Evolutionary conservation across 2,797 vertebrate genomes (phyloP).

Genomic region (Rhincodon typus): DNA sequence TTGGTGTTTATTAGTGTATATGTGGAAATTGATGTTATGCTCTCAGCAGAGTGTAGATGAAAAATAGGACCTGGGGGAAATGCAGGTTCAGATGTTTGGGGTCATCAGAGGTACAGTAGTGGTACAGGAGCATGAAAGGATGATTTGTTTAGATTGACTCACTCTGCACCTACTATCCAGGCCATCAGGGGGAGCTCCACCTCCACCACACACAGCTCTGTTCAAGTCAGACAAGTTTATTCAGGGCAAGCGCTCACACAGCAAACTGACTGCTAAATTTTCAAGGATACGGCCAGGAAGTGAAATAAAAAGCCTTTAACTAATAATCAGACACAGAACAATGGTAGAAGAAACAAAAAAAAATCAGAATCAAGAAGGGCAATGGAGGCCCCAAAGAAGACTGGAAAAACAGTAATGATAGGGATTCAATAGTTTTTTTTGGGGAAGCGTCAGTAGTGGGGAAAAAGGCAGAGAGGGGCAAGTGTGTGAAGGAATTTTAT

Average conservation of each 20-base stretch:
- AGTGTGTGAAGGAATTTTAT: background rate
- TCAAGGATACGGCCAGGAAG: background rate
- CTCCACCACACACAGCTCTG: background rate
- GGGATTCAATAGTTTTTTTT: background rate
- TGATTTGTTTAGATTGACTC: too few species aligned
- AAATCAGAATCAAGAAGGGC: background rate
- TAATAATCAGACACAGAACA: background rate
- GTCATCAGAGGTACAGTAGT: background rate
- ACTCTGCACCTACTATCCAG: background rate
- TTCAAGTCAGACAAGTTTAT: background rate
- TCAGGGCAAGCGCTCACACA: background rate
- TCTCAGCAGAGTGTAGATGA: background rate
- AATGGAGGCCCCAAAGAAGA: background rate
- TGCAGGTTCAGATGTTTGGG: background rate
- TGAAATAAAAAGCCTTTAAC: background rate
- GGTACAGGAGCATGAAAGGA: background rate
- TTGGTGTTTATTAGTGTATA: background rate
- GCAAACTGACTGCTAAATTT: background rate
- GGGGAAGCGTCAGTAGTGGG: too few species aligned
- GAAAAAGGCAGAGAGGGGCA: background rate
- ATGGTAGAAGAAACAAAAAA: background rate
- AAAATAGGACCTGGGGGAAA: background rate
- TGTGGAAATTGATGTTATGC: background rate
- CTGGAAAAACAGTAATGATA: background rate
- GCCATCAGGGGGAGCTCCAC: background rate